phyloP scores from a whole-genome alignment of 2,113 vertebrate genomes.

The Rhynchopsitta pachyrhyncha region DNA sequence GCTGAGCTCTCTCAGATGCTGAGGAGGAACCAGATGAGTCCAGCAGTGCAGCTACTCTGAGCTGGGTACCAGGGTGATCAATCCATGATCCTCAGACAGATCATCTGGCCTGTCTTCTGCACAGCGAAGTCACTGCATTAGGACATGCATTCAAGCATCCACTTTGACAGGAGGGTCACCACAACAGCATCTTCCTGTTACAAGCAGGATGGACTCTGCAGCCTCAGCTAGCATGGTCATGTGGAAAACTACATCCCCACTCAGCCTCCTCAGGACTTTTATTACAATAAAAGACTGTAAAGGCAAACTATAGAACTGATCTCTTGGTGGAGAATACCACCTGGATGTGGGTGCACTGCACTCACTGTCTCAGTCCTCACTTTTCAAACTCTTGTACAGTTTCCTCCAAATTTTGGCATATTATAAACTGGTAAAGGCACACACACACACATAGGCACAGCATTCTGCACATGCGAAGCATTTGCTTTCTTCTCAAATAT shows the following conservation, averaged over 20 bases:
- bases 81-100: not conserved
- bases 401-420: not conserved
- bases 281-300: not conserved
- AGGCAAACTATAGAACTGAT: not conserved
- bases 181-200: not conserved
- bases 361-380: not conserved
- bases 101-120: not conserved
- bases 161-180: fast-evolving
- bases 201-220: fast-evolving
- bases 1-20: not conserved
- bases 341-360: not conserved
- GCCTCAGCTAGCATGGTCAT: not conserved
- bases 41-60: not conserved
- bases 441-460: not conserved
- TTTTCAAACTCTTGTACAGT: not conserved
- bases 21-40: not conserved
- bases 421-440: not conserved
- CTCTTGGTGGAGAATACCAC: not conserved
- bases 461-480: not conserved
- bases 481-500: not conserved
- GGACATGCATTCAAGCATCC: not conserved
- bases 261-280: not conserved
- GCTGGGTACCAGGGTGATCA: not conserved
- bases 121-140: not conserved
- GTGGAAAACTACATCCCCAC: not conserved